phyloP scores from a whole-genome alignment of 2,113 vertebrate species.

The Psammodynastes pulverulentus region DNA sequence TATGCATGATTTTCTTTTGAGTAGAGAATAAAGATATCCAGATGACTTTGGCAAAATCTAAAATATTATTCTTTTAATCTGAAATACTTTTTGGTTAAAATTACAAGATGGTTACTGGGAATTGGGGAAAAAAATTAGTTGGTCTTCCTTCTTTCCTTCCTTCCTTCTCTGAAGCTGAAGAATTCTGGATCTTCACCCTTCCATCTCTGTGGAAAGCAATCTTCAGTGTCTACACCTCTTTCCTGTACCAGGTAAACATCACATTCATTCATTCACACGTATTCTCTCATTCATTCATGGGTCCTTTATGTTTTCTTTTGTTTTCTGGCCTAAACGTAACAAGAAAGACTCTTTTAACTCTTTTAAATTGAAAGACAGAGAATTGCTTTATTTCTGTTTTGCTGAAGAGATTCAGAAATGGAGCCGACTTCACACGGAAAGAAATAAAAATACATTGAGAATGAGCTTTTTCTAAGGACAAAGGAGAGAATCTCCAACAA shows the following conservation, averaged over 20 bases:
- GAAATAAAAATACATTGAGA: background rate
- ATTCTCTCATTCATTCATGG: background rate
- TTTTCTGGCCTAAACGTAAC: background rate
- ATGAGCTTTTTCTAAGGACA: background rate
- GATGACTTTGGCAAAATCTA: background rate
- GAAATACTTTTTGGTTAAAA: background rate
- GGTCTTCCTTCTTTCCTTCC: background rate
- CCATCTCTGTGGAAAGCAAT: background rate
- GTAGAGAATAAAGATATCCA: background rate
- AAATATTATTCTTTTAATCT: background rate
- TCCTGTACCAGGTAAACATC: background rate
- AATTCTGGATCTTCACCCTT: background rate
- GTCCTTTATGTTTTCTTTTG: background rate
- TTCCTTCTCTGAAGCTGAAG: background rate
- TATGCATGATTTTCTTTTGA: background rate
- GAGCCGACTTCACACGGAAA: background rate
- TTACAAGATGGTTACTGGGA: background rate
- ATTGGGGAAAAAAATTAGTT: background rate
- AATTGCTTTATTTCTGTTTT: conserved; percentile 1
- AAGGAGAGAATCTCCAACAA: background rate
- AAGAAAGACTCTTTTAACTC: background rate
- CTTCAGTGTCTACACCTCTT: background rate
- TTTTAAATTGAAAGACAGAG: background rate
- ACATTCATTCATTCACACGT: background rate
- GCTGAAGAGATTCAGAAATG: rapidly evolving